A percentile compares a stretch with the other conserved stretches of the same genome.
phyloP scores from a whole-genome alignment of 1,140 invertebrate species.

The Listronotus bonariensis region DNA sequence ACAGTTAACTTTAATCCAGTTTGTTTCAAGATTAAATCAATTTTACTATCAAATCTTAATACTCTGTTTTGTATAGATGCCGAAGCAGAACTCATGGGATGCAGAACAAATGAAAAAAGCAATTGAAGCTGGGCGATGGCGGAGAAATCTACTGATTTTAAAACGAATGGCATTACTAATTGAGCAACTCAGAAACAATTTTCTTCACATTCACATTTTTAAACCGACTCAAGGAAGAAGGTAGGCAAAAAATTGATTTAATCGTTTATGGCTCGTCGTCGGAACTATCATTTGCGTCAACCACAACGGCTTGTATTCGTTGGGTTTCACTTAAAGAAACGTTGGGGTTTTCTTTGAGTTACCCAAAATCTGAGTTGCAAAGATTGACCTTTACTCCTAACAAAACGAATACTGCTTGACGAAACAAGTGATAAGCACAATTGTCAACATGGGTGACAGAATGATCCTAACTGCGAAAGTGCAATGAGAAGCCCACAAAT shows the following conservation, averaged over 20 bases:
- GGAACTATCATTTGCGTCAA: not conserved
- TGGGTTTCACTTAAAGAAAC: not conserved
- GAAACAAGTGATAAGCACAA: conserved; percentile 36
- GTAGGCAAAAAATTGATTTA: conserved; percentile 11
- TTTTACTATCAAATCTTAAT: not conserved
- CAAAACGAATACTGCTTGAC: conserved; percentile 39
- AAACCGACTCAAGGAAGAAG: conserved; percentile 3
- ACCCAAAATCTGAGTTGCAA: conserved; percentile 3
- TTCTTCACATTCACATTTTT: conserved; percentile 14
- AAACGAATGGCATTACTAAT: conserved; percentile 14
- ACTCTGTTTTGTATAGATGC: not conserved
- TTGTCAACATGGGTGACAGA: conserved; percentile 53
- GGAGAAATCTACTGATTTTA: conserved; percentile 18
- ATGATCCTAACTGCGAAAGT: conserved; percentile 56
- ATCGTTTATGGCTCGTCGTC: conserved; percentile 9
- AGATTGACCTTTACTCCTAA: conserved; percentile 41
- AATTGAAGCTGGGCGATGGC: not conserved
- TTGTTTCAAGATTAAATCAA: not conserved
- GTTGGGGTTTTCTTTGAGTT: conserved; percentile 3
- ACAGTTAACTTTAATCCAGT: not conserved
- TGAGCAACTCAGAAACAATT: conserved; percentile 11
- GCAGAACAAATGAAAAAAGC: not conserved
- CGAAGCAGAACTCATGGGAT: conserved; percentile 2
- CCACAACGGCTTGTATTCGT: too few species aligned
- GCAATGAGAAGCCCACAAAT: conserved; percentile 54